phyloP scores from a whole-genome alignment of 2,113 vertebrate species.

The Taxidea taxus region DNA sequence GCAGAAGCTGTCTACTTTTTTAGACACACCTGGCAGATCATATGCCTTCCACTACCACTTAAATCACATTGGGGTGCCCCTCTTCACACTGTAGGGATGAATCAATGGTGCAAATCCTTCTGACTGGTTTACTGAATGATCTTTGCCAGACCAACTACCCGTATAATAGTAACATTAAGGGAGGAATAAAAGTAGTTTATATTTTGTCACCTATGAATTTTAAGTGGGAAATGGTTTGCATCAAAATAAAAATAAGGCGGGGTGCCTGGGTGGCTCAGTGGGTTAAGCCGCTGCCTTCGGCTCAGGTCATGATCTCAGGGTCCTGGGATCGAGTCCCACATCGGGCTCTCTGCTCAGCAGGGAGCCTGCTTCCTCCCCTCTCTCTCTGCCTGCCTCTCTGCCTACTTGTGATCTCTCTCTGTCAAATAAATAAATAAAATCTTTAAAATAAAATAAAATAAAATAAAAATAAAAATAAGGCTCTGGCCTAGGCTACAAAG shows the following conservation, averaged over 20 bases:
- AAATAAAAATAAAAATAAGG: no score
- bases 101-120: background rate
- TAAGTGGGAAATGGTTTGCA: background rate
- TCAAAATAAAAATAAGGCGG: constrained; percentile 55
- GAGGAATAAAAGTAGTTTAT: constrained; percentile 28
- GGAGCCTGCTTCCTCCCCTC: no score
- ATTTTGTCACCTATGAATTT: constrained; percentile 47
- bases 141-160: background rate
- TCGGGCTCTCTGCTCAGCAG: no score
- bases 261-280: no score
- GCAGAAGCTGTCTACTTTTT: background rate
- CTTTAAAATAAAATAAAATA: no score
- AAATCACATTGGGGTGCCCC: background rate
- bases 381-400: no score
- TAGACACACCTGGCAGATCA: background rate
- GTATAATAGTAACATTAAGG: background rate
- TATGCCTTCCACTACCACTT: background rate
- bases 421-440: no score
- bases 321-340: no score
- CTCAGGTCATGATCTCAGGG: no score
- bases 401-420: no score
- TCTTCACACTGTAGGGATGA: background rate
- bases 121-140: background rate
- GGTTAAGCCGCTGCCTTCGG: no score
- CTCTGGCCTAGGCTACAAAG: background rate